Conservation (phyloP, 2,888 invertebrate species). For the Gastracanthus pulcherrimus region DNA sequence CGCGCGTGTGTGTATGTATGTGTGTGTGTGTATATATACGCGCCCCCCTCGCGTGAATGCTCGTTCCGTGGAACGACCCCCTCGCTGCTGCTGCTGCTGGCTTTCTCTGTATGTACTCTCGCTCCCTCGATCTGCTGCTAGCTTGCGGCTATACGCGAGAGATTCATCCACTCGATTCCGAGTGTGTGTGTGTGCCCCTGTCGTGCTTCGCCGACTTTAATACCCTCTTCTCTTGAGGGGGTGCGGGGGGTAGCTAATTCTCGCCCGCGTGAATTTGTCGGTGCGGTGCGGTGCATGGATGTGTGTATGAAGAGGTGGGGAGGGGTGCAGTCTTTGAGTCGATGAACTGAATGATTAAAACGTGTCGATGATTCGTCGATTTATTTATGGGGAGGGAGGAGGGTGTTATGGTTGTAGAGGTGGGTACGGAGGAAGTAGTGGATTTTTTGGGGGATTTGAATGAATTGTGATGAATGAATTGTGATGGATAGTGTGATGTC, state of each 20-base stretch:
- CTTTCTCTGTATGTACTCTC: neutral
- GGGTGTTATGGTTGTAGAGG: too few species aligned
- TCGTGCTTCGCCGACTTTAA: conserved; percentile 3
- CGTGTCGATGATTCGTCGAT: conserved; percentile 53
- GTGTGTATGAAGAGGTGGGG: neutral
- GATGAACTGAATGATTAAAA: conserved; percentile 57
- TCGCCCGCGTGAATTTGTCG: conserved; percentile 33
- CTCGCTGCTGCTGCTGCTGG: neutral
- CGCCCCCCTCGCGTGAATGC: too few species aligned
- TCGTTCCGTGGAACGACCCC: neutral
- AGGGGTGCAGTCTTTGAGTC: too few species aligned
- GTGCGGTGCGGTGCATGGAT: neutral
- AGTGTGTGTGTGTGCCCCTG: neutral
- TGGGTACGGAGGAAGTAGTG: too few species aligned
- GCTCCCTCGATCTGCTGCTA: neutral
- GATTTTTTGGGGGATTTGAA: too few species aligned
- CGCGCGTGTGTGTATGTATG: too few species aligned
- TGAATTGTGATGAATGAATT: too few species aligned
- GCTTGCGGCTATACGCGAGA: conserved; percentile 61
- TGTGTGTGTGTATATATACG: too few species aligned
- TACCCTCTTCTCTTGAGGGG: conserved; percentile 2
- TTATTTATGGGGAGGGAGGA: too few species aligned
- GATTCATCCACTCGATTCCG: conserved; percentile 70
- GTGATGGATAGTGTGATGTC: too few species aligned
- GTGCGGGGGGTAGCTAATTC: conserved; percentile 19